A percentile compares a stretch with the other conserved stretches of the same genome.
Evolutionary conservation across 2,797 vertebrate genomes (phyloP).

Genomic region (Synaphobranchus kaupii): DNA sequence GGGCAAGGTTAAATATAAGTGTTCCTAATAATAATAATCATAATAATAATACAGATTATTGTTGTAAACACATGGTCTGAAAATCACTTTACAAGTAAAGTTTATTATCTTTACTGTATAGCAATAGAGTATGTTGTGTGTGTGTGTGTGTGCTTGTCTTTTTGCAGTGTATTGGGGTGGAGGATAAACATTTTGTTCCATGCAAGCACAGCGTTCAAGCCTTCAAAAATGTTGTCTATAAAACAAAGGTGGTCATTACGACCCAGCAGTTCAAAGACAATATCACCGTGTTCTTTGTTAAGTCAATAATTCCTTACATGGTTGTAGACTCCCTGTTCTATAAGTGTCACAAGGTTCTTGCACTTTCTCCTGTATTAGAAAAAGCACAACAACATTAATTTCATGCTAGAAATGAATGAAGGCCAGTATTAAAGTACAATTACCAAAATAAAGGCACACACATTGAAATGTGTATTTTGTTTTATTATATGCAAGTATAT

Average conservation of each 20-base stretch:
- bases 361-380: background rate
- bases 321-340: background rate
- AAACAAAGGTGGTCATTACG: background rate
- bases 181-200: background rate
- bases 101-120: too few species aligned
- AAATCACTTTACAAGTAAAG: too few species aligned
- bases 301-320: background rate
- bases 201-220: background rate
- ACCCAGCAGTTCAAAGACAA: background rate
- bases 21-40: too few species aligned
- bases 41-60: too few species aligned
- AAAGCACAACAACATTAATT: background rate
- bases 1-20: too few species aligned
- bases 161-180: conserved; percentile 4
- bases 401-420: background rate
- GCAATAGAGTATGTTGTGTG: background rate
- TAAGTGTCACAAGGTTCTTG: background rate
- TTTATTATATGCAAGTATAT: too few species aligned
- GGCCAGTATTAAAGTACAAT: too few species aligned
- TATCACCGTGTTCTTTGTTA: background rate
- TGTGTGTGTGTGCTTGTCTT: background rate
- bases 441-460: too few species aligned
- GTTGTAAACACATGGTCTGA: too few species aligned
- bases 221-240: background rate
- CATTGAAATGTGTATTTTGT: too few species aligned